Percentiles rank a stretch among this genome's conserved stretches.
phyloP scores from a whole-genome alignment of 2,113 vertebrate species.

The Xerus inauris region DNA sequence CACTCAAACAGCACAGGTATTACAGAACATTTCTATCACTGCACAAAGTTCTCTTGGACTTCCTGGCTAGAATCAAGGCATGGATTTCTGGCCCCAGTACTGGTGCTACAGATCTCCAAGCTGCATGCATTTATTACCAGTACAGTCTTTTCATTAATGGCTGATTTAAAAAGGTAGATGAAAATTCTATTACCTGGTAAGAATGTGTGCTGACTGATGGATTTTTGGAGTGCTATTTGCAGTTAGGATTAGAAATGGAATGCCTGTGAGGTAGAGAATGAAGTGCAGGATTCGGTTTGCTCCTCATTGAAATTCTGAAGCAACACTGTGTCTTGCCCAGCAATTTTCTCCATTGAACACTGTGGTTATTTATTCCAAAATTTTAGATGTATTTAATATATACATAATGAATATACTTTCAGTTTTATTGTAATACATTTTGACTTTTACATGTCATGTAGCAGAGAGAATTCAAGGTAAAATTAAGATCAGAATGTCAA shows the following conservation, averaged over 20 bases:
- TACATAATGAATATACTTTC: background rate
- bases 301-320: slow-evolving; percentile 46
- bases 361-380: slow-evolving; percentile 30
- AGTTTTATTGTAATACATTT: slow-evolving; percentile 34
- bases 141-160: background rate
- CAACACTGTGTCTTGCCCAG: background rate
- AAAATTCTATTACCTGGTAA: background rate
- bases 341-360: slow-evolving; percentile 13
- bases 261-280: background rate
- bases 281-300: background rate
- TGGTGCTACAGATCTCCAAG: background rate
- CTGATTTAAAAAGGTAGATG: background rate
- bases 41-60: background rate
- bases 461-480: slow-evolving; percentile 12
- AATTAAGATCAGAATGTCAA: slow-evolving; percentile 42
- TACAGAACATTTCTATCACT: background rate
- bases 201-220: background rate
- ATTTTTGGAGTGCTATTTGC: slow-evolving; percentile 17
- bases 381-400: slow-evolving; percentile 29
- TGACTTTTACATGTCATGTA: slow-evolving; percentile 18
- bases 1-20: fast-evolving
- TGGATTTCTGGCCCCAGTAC: background rate
- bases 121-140: background rate
- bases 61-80: background rate
- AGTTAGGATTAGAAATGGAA: slow-evolving; percentile 30